Base-by-base conservation (phyloP, 2,113 vertebrate genomes). In the Tupaia tana region DNA sequence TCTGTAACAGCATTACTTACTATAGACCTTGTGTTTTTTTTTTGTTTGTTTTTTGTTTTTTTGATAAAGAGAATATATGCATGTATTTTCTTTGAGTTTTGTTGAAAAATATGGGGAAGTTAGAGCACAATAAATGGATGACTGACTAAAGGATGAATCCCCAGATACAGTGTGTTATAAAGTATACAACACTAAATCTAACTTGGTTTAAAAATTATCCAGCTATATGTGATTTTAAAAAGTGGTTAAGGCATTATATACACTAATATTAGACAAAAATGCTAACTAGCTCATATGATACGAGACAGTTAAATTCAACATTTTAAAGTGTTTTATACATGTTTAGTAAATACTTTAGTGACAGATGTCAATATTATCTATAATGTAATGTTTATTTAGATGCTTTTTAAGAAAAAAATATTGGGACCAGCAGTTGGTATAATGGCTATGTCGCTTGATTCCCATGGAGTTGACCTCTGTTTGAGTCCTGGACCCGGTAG, bases 331-430 rank as follows among this genome's bases (percentile, higher is more conserved):
- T 29, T 31, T 85, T 80, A 14, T 3, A 95, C 90, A 63, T 93
- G 27, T 11, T 92, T 70, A 70, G n/a, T 61, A 83, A 88, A 64
- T 75, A n/a, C 10, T 89, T 2, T 34, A 56, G n/a, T 59, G 25
- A n/a, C 70, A 9, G 27, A 70, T 78, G 27, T 82, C 11, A 67
- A 69, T 74, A 52, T 91, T 81, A 63, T 20, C 4, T 84, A 15
- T 90, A 64, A 92, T 90, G 91, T 94, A 90, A 95, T 89, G 70
- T 9, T 34, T 79, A 79, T 58, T 58, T 66, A 74, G 16, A 64
- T 71, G 4, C 0, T 52, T 79, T 75, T 87, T 43, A 11, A 63
- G n/a, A 66, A 95, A 67, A 82, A 54, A 70, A 18, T 24, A 70
- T 2, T 43, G 3, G 43, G 43, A 43, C 43, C 43, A 43, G 43